Base-by-base conservation (phyloP, 2,888 invertebrate genomes). In the Drosophila phalerata region DNA sequence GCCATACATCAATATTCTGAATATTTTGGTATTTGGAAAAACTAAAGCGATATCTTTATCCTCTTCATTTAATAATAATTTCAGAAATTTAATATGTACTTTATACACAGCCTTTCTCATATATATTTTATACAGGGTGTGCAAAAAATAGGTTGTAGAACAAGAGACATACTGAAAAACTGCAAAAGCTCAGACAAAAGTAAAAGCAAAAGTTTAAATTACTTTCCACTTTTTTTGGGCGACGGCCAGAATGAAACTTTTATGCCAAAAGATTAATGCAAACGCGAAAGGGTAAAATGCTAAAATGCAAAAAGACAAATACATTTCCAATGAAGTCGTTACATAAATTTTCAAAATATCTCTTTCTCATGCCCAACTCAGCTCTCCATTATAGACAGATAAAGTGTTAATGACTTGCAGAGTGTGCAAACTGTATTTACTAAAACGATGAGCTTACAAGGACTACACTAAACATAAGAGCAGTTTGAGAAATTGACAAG, bases 201-300 rank as follows among this genome's bases (percentile, higher is more conserved):
- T 78, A 85, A 87, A 82, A 81, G 82, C 67, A 76, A 84, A 85
- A 85, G 84, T 85, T 85, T 85, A 85, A 85, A 85, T 85, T 85
- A 85, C 87, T 85, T 85, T 85, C 57, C 72, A 80, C 64, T 64
- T 67, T 73, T 71, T 63, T 65, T 63, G 76, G 76, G 53, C 52
- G 43, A 32, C 61, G 51, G 79, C 68, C 64, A 78, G 60, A 65
- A 69, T 69, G 61, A 82, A 78, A 74, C 51, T 77, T 73, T 64
- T 73, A 51, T 60, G 69, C 67, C 76, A 62, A 66, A 72, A 87
- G 87, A 84, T 87, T 87, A 84, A 84, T 84, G 84, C 56, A 70
- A 69, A 69, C 57, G 70, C 78, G 72, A 77, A 81, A 83, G 82
- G 80, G 81, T 58, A 60, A 65, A 67, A 73, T 52, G 58, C 62